phyloP scores from a whole-genome alignment of 2,888 invertebrate genomes.

The Noctua janthina region DNA sequence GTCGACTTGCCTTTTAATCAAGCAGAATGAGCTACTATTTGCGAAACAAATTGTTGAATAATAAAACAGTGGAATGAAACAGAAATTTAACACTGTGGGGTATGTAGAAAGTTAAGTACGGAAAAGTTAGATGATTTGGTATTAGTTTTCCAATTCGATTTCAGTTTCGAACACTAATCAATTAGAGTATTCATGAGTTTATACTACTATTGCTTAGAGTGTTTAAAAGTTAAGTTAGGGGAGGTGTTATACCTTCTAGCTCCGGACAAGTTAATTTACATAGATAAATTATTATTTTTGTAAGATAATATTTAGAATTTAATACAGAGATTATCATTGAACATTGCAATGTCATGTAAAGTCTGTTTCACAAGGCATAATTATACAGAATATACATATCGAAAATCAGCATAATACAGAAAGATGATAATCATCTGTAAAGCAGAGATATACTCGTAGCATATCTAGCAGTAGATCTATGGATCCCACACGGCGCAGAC shows the following conservation, averaged over 20 bases:
- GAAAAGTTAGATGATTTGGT: constrained; percentile 27
- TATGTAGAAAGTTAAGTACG: constrained; percentile 3
- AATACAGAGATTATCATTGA: no score
- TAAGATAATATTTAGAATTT: no score
- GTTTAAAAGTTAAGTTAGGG: neutral
- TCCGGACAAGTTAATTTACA: neutral
- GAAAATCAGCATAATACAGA: neutral
- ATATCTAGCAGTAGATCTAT: constrained; percentile 30
- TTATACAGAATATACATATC: neutral
- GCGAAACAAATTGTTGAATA: constrained; percentile 45
- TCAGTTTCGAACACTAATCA: constrained; percentile 7
- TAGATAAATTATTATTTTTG: neutral
- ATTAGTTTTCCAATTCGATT: constrained; percentile 26
- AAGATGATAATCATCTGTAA: neutral
- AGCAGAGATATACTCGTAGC: neutral
- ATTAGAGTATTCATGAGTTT: constrained; percentile 7
- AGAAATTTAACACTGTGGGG: constrained; percentile 25
- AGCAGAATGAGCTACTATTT: constrained; percentile 57
- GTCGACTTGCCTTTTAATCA: constrained; percentile 57
- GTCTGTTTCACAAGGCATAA: neutral
- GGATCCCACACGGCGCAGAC: constrained; percentile 47
- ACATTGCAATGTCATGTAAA: neutral
- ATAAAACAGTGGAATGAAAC: constrained; percentile 34
- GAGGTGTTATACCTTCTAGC: neutral
- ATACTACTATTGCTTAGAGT: neutral